Evolutionary conservation across 2,113 vertebrate species (phyloP).

Genomic region (Oceanodroma tethys): DNA sequence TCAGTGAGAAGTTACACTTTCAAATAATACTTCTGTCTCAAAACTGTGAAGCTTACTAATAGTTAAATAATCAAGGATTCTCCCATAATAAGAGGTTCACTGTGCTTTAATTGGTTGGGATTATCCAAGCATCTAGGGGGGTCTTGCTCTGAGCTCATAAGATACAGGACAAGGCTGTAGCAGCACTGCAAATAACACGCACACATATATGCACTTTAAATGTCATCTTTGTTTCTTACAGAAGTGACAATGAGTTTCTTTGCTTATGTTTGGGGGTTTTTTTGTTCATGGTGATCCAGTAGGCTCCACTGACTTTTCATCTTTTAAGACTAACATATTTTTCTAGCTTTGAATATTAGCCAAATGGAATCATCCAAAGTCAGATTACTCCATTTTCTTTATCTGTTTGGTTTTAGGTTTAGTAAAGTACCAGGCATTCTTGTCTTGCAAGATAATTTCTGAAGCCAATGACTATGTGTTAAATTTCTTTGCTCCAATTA

Average conservation of each 20-base stretch:
- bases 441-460: constrained; percentile 14
- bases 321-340: background rate
- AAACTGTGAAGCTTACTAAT: background rate
- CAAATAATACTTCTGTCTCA: background rate
- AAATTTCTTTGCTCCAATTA: constrained; percentile 49
- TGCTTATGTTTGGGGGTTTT: background rate
- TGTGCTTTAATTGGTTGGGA: background rate
- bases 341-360: background rate
- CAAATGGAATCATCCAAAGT: background rate
- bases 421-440: background rate
- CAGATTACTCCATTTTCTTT: background rate
- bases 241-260: background rate
- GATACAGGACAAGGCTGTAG: background rate
- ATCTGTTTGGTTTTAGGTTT: background rate
- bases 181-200: background rate
- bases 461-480: background rate
- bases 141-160: background rate
- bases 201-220: background rate
- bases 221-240: background rate
- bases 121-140: background rate
- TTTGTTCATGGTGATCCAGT: background rate
- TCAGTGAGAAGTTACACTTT: background rate
- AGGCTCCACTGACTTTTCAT: background rate
- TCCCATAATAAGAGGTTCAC: background rate
- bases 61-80: background rate